Evolutionary conservation across 35 echinoderm and acorn worm species (phyloP).

Genomic region (Heliocidaris tuberculata): DNA sequence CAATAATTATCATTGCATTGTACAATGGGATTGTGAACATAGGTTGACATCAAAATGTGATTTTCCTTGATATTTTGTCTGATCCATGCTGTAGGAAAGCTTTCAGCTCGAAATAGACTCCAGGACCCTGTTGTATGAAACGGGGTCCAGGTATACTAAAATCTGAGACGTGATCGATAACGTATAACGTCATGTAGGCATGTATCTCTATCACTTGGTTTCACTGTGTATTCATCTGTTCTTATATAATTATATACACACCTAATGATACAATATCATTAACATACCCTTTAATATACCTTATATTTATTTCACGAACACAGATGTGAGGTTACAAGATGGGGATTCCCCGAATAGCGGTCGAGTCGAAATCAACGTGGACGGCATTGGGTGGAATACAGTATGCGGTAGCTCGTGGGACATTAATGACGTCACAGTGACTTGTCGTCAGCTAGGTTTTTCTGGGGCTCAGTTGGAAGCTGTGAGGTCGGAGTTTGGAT

Average conservation of each 20-base stretch:
- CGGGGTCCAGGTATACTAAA: no score
- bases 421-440: conserved; percentile 70
- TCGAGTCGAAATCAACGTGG: conserved; percentile 77
- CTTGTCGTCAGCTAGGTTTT: conserved; percentile 73
- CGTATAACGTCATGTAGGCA: no score
- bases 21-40: no score
- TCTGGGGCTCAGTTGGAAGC: conserved; percentile 48
- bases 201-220: no score
- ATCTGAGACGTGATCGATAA: no score
- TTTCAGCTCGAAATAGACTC: no score
- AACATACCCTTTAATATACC: neutral
- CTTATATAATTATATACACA: no score
- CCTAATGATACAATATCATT: neutral
- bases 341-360: conserved; percentile 61
- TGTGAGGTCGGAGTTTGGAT: neutral
- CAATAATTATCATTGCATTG: no score
- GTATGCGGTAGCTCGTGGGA: conserved; percentile 71
- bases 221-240: neutral
- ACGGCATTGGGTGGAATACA: conserved; percentile 69
- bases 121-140: no score
- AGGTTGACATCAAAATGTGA: no score
- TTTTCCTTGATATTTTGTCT: no score
- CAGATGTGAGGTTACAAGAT: conserved; percentile 69
- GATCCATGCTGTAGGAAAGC: no score
- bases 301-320: neutral